Base-by-base conservation (phyloP, 2,113 vertebrate genomes). In the Euleptes europaea region DNA sequence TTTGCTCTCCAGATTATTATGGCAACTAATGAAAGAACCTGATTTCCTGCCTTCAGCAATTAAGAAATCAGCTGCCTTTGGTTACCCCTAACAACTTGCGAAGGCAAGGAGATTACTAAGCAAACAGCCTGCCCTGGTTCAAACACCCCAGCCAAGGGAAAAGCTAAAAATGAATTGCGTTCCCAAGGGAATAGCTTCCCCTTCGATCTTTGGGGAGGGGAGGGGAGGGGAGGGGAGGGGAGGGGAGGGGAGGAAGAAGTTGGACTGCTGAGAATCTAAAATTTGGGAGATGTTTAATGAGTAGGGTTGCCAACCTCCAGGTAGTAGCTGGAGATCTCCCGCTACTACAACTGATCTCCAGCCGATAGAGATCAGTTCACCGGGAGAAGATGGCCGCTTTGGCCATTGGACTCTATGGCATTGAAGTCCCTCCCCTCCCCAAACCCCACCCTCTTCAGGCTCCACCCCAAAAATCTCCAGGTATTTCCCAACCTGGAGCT, bases 71-170 rank as follows among this genome's bases (percentile, higher is more conserved):
- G 96, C 95, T 96, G 96, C 95, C 94, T 95, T 94, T 87, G 95
- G 96, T 97, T 96, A 94, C 96, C 96, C 96, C 92, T 97, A 96
- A 97, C 96, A 95, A 97, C 96, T 96, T 94, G 90, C 92, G 92
- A 89, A 94, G 95, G 91, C 92, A 82, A 95, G 92, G 91, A 93
- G 94, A 96, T 95, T 95, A 95, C 94, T 95, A 92, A 94, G 94
- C 95, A 94, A 96, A 97, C 93, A 96, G 91, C 82, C 92, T 87
- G 86, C 88, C 87, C 81, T 84, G 90, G 90, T 95, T 94, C 91
- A 93, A 88, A 92, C 93, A 87, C 88, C 93, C 91, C 85, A 93
- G 94, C 90, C 91, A 92, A 93, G 89, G 2, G 85, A 88, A 95
- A 94, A 86, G 83, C 90, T 86, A 86, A 96, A 94, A 88, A 89